These are phyloP conservation scores for Hippopotamus amphibius DNA, from an alignment of 2,113 vertebrate species.

Conservation along the genomic window DNA sequence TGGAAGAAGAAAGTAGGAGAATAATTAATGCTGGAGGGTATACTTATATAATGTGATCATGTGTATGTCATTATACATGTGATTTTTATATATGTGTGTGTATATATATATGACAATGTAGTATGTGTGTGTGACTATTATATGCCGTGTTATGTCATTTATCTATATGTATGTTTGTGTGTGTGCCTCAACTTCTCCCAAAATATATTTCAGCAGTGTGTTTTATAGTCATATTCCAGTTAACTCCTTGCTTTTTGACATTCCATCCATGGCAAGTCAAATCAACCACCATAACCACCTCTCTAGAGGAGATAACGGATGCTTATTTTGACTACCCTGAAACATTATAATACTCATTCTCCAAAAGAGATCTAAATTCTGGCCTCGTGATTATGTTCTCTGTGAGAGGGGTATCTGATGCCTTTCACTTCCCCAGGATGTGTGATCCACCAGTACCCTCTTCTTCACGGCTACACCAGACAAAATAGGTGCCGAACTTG, in stretches of 20 bases:
- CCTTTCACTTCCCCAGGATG: not conserved
- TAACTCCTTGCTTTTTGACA: conserved; percentile 1
- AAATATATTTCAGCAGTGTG: not conserved
- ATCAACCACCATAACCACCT: not conserved
- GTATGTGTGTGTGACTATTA: not conserved
- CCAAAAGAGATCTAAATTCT: conserved; percentile 18
- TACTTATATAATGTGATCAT: not conserved
- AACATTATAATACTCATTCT: not conserved
- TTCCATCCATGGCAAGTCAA: not conserved
- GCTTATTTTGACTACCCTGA: not conserved
- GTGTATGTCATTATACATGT: not conserved
- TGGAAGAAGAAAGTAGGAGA: not conserved
- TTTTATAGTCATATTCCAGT: not conserved
- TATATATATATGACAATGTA: not conserved
- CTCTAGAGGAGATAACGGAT: not conserved
- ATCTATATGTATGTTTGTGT: not conserved
- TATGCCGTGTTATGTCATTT: not conserved
- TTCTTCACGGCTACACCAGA: not conserved
- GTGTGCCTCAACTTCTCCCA: not conserved
- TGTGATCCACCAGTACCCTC: not conserved
- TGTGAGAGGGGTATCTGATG: not conserved
- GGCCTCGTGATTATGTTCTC: not conserved
- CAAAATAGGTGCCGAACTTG: not conserved
- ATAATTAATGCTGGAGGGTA: not conserved
- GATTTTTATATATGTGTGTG: not conserved